Base-by-base conservation (phyloP, 2,113 vertebrate species). In the Holacanthus passer region DNA sequence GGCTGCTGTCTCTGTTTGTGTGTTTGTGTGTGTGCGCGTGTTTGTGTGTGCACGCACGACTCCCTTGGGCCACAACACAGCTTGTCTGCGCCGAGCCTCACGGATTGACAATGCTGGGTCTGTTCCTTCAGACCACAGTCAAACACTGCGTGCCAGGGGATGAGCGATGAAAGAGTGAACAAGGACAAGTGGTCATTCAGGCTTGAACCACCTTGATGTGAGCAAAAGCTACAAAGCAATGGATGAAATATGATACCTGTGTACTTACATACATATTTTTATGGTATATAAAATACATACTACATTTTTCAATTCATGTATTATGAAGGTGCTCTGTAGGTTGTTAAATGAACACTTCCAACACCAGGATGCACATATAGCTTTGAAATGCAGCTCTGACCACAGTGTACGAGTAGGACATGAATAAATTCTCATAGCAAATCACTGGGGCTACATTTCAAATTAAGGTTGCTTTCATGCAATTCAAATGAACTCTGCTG, bases 111-210 rank as follows among this genome's bases (percentile, higher is more conserved):
- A 69, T 69, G 73, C 56, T 19, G 50, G 35, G 68, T 73, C 67
- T 88, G 81, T 89, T 89, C 74, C 70, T 71, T 75, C 50, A 45
- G 48, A 82, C 81, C 76, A 70, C 69, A 88, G 85, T 64, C 66
- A 24, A 77, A 62, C 77, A 24, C n/a, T 60, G 77, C 10, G 53
- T 59, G 73, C 81, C 74, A 72, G 78, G 62, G 37, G 32, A 70
- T 14, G 43, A 70, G 45, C 8, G 7, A 72, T 68, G 77, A 71
- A 79, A 75, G 72, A 50, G 56, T 22, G 62, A 77, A 60, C 41
- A 59, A 80, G 75, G 67, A 87, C 86, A 82, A 78, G 67, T 53
- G 70, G 59, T 77, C 66, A 71, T 71, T 86, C 55, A 77, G 35
- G 39, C 73, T 29, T 27, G 10, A 70, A 75, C 22, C 70, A 74